Evolutionary conservation across 2,797 vertebrate species (phyloP).

Genomic region (Scarus forsteni): DNA sequence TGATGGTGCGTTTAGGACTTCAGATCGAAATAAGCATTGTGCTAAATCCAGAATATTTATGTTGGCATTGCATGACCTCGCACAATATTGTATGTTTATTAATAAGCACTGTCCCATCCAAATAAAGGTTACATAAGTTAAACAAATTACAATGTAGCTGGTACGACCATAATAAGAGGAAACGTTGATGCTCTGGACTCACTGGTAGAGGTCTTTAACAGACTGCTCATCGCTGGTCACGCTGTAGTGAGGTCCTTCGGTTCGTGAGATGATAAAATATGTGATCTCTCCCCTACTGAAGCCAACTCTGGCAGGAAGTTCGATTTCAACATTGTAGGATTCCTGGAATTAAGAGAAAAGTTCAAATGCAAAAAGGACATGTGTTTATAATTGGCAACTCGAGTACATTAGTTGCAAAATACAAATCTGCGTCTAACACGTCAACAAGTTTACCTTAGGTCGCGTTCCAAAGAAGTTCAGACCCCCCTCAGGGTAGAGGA

Average conservation of each 20-base stretch:
- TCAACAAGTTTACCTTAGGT: constrained; percentile 83
- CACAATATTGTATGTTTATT: too few species aligned
- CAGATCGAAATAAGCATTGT: too few species aligned
- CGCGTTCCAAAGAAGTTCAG: constrained; percentile 93
- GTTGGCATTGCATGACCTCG: too few species aligned
- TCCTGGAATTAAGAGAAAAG: constrained; percentile 68
- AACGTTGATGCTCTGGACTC: constrained; percentile 58
- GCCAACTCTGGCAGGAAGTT: constrained; percentile 93
- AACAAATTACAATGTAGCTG: too few species aligned
- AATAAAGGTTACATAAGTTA: too few species aligned
- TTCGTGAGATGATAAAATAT: constrained; percentile 78
- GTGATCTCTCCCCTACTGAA: constrained; percentile 93
- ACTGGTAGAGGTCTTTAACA: constrained; percentile 91
- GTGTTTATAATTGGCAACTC: background rate
- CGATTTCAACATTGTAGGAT: constrained; percentile 93
- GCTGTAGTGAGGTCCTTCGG: constrained; percentile 89
- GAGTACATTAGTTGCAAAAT: background rate
- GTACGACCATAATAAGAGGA: background rate
- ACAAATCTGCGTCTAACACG: background rate
- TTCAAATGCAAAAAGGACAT: background rate
- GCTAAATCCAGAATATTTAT: too few species aligned
- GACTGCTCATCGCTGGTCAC: constrained; percentile 88
- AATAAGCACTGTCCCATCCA: too few species aligned
- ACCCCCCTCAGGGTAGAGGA: constrained; percentile 91
- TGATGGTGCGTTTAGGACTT: background rate